Base-by-base conservation (phyloP, 2,888 invertebrate genomes). In the Cheilosia soror region DNA sequence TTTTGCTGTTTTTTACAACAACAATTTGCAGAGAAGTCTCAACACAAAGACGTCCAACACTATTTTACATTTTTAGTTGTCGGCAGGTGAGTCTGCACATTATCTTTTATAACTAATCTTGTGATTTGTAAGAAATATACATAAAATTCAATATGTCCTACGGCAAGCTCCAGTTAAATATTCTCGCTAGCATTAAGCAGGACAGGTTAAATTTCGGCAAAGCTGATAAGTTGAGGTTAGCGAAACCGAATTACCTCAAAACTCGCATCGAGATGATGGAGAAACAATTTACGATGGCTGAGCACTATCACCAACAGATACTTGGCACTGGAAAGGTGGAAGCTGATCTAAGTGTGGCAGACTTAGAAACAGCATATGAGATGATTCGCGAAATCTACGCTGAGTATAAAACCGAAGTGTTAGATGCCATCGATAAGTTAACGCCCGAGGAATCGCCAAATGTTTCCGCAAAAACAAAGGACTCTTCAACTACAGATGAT, bases 201-300 rank as follows among this genome's bases (percentile, higher is more conserved):
- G 42, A 42, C 4, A 42, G 42, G 42, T 2, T n/a, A 11, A 42
- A 42, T 42, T 42, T 42, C 11, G 11, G 13, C 4, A 42, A 42
- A 42, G 42, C 42, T 15, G 49, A 42, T n/a, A 42, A 42, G 7
- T 33, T 7, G 2, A 33, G 33, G 2, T 7, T 33, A n/a, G n/a
- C n/a, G 2, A 42, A n/a, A 42, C 42, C 11, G 13, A 33, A 33
- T 33, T 33, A 33, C 33, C 33, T 42, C 42, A 42, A n/a, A n/a
- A 42, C 11, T n/a, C 47, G 47, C 20, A 20, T 47, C 47, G 27
- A 53, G 29, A 53, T 53, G 53, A 53, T 53, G 29, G 29, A 53
- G 2, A 53, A 53, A 5, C 29, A 29, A 29, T 15, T 53, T 25
- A 13, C 4, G 0, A 4, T 11, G 11, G 49, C 49, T 9, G 49